phyloP scores from a whole-genome alignment of 2,113 vertebrate species.

The Upupa epops region DNA sequence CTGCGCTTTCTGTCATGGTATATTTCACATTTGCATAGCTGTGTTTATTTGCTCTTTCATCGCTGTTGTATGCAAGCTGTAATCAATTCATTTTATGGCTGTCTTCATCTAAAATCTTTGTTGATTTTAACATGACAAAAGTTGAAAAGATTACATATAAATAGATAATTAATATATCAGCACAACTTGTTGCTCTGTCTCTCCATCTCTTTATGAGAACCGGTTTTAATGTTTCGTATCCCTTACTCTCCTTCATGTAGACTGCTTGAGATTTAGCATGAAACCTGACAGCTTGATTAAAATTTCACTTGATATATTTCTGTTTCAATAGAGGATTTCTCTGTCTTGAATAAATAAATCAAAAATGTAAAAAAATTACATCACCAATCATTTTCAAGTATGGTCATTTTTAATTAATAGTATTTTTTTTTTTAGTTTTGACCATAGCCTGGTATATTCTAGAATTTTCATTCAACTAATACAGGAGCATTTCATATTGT shows the following conservation, averaged over 20 bases:
- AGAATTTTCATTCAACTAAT: background rate
- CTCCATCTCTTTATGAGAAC: constrained; percentile 24
- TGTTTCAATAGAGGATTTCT: constrained; percentile 14
- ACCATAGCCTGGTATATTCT: background rate
- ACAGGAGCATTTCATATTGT: background rate
- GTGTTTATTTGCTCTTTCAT: constrained; percentile 14
- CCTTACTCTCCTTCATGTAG: constrained; percentile 8
- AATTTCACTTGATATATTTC: constrained; percentile 42
- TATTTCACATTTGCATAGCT: background rate
- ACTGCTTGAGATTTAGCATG: constrained; percentile 43
- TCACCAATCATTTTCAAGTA: background rate
- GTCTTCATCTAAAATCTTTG: constrained; percentile 56
- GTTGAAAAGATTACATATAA: constrained; percentile 58
- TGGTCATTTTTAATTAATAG: background rate
- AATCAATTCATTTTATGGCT: constrained; percentile 30
- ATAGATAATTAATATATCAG: constrained; percentile 48
- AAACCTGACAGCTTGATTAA: constrained; percentile 58
- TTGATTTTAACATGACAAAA: constrained; percentile 54
- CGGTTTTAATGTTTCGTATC: constrained; percentile 49
- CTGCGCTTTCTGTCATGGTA: constrained; percentile 33
- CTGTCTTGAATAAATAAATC: constrained; percentile 11
- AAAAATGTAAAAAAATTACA: background rate
- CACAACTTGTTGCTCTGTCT: constrained; percentile 44
- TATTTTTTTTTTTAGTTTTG: background rate
- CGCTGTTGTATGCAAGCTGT: background rate